Evolutionary conservation across 2,888 invertebrate species (phyloP).

Genomic region (Parnassius mnemosyne): DNA sequence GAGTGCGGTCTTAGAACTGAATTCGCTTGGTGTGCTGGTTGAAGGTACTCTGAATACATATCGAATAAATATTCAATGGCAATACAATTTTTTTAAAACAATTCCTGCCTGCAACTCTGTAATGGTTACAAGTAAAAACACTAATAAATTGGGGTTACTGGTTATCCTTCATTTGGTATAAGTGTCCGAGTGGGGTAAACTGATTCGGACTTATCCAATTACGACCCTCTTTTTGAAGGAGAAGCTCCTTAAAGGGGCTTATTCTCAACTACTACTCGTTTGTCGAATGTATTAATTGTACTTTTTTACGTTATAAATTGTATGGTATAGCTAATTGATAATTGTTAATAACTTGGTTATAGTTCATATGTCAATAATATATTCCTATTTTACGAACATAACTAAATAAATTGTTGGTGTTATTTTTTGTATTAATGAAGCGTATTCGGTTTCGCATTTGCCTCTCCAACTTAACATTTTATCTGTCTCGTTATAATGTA

Average conservation of each 20-base stretch:
- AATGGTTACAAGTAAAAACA: conserved; percentile 43
- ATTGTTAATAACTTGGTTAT: no score
- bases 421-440: conserved; percentile 11
- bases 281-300: no score
- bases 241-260: conserved; percentile 35
- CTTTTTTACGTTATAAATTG: no score
- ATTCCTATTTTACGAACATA: no score
- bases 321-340: no score
- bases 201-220: conserved; percentile 77
- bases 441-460: conserved; percentile 12
- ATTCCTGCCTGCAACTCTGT: neutral
- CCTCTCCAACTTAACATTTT: conserved; percentile 18
- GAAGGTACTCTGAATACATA: no score
- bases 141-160: conserved; percentile 54
- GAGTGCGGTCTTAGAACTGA: no score
- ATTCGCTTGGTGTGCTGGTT: no score
- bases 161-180: conserved; percentile 70
- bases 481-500: conserved; percentile 23
- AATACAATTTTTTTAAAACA: no score
- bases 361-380: no score
- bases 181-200: conserved; percentile 75
- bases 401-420: neutral
- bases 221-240: conserved; percentile 51
- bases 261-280: conserved; percentile 38
- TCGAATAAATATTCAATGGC: no score